Evolutionary conservation across 2,113 vertebrate genomes (phyloP).

Genomic region (Callipepla squamata): DNA sequence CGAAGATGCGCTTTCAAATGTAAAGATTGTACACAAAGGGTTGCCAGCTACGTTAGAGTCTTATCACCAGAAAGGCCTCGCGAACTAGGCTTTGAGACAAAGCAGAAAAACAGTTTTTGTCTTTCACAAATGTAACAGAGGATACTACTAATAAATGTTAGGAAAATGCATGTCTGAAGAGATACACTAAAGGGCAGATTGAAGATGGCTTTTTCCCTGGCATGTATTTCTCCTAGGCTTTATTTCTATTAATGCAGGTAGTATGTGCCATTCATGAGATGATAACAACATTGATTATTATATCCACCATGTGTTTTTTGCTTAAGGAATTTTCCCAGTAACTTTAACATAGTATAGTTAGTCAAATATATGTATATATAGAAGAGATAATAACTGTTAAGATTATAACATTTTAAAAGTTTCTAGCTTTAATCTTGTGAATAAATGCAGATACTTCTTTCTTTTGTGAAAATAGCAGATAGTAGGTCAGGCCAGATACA

Average conservation of each 20-base stretch:
- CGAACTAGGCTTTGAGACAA: too few species aligned
- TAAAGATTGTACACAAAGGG: too few species aligned
- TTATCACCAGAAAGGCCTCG: too few species aligned
- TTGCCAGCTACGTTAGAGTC: too few species aligned
- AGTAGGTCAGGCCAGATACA: neutral
- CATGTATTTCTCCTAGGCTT: neutral
- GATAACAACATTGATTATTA: neutral
- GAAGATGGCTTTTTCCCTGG: neutral
- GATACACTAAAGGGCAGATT: neutral
- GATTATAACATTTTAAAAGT: neutral
- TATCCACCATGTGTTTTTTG: neutral
- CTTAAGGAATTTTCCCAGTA: neutral
- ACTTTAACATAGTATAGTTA: rapidly evolving
- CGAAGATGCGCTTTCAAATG: too few species aligned
- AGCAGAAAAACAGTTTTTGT: too few species aligned
- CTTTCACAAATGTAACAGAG: neutral
- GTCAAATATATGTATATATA: neutral
- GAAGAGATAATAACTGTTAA: neutral
- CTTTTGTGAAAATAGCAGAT: neutral
- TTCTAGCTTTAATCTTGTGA: neutral
- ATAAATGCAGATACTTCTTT: neutral
- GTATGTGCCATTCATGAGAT: neutral
- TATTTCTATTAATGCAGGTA: neutral
- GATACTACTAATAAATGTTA: neutral
- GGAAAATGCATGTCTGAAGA: neutral